Conservation (phyloP, 1,140 invertebrate species). For the Zophobas atratus region DNA sequence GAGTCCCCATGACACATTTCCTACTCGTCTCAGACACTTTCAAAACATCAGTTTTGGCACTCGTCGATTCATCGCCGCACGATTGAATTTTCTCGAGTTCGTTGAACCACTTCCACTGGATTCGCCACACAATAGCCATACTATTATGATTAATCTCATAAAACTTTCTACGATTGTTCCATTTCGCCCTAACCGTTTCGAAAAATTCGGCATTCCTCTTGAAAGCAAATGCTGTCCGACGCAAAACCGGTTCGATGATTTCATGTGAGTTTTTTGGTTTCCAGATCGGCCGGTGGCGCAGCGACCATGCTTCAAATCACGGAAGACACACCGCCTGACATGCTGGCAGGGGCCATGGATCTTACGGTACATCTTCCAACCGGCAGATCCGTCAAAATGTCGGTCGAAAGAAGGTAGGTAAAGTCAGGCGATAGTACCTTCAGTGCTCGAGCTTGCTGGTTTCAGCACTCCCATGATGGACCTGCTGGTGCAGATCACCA, state of each 20-base stretch:
- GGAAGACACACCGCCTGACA: constrained; percentile 82
- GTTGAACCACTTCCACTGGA: constrained; percentile 6
- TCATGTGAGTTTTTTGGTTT: constrained; percentile 45
- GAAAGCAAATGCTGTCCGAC: constrained; percentile 1
- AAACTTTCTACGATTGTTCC: constrained; percentile 32
- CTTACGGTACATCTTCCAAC: constrained; percentile 79
- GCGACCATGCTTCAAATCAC: constrained; percentile 76
- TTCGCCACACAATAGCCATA: constrained; percentile 11
- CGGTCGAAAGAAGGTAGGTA: constrained; percentile 79
- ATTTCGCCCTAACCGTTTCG: not conserved
- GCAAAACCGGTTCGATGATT: constrained; percentile 25
- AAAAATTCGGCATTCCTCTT: constrained; percentile 8
- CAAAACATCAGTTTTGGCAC: not conserved
- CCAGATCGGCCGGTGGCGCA: constrained; percentile 57
- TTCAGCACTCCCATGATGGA: constrained; percentile 89
- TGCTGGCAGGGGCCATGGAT: constrained; percentile 84
- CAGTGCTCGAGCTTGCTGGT: constrained; percentile 1
- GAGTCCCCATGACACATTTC: not conserved
- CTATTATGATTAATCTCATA: constrained; percentile 30
- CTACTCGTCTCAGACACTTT: not conserved
- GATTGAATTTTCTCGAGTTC: constrained; percentile 20
- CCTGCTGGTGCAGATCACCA: constrained; percentile 83
- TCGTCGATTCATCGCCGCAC: not conserved
- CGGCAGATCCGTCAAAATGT: constrained; percentile 75
- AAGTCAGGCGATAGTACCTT: constrained; percentile 1